Evolutionary conservation across 1,140 invertebrate species (phyloP), one percentile per base, ranked within the genome.

Genomic region (Batillaria attramentaria): DNA sequence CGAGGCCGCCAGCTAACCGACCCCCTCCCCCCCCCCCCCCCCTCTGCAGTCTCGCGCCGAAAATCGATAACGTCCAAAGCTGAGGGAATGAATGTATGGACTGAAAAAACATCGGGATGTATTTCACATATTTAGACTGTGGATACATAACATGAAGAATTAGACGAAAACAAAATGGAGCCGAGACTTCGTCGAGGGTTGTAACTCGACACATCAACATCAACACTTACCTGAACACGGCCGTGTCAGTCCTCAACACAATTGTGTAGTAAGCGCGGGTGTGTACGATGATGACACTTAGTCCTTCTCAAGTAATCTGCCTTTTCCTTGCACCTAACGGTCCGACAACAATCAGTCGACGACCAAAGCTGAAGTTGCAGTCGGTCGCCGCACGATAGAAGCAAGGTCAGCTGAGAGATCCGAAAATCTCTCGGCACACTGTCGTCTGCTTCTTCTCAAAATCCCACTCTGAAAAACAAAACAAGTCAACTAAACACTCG

Each of bases 391-490:
- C 8, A 13, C 42, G 28, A 35, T 69, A 16, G 18, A 13, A 18
- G 42, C 68, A 70, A 70, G 68, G 68, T 70, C 42, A 70, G 68
- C 24, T 31, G 16, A 3, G 68, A 70, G 13, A 33, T 46, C 39
- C 28, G 68, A 39, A 70, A 70, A 42, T 13, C 24, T 46, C 0
- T n/a, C 8, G 68, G 4, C 35, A 46, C 28, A 46, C 39, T 3
- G 39, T 16, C 31, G 68, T 43, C 33, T 46, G 57, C 57, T 60
- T 60, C 20, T 60, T 20, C 43, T 31, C 68, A n/a, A 70, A 46
- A 39, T 70, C 68, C 68, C 33, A 24, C 39, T 31, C 68, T 70
- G 68, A 70, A 70, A 70, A 24, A 70, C 41, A n/a, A n/a, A n/a
- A n/a, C n/a, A n/a, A n/a, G n/a, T 65, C n/a, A 20, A 35, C 10